phyloP scores from a whole-genome alignment of 2,113 vertebrate species.

The Acrocephalus arundinaceus region DNA sequence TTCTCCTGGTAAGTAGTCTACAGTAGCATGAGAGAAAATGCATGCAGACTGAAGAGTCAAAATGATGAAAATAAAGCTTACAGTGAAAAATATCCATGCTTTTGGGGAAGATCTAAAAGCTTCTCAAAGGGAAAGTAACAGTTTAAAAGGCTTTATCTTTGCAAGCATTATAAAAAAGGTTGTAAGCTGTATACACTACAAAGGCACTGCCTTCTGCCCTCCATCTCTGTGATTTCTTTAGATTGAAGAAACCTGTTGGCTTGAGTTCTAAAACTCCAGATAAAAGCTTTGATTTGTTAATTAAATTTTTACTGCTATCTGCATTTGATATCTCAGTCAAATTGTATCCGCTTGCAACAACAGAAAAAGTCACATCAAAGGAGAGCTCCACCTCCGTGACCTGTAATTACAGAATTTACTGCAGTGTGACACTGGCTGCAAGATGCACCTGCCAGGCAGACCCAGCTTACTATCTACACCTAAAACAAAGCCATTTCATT shows the following conservation, averaged over 20 bases:
- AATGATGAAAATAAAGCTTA: neutral
- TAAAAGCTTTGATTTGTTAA: conserved; percentile 81
- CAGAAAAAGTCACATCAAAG: conserved; percentile 77
- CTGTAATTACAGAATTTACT: conserved; percentile 76
- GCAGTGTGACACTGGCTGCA: conserved; percentile 51
- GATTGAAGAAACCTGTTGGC: conserved; percentile 76
- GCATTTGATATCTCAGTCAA: conserved; percentile 76
- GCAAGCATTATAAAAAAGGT: conserved; percentile 37
- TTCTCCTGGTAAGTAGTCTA: neutral
- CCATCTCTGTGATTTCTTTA: conserved; percentile 45
- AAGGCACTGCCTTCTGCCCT: conserved; percentile 52
- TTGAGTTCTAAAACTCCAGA: conserved; percentile 74
- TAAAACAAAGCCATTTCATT: conserved; percentile 44
- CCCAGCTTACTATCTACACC: neutral
- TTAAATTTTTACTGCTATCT: conserved; percentile 81
- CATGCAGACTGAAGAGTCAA: neutral
- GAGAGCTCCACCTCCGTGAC: conserved; percentile 48
- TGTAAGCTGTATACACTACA: conserved; percentile 33
- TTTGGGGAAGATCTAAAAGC: conserved; percentile 11
- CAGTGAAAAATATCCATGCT: neutral
- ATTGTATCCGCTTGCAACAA: conserved; percentile 71
- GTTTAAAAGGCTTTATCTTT: conserved; percentile 52
- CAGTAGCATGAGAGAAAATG: neutral
- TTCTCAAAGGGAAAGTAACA: conserved; percentile 14
- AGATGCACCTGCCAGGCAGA: conserved; percentile 68